These are phyloP conservation scores for Aspidiotus destructor DNA, from an alignment of 2,888 invertebrate genomes.

Conservation along the genomic window DNA sequence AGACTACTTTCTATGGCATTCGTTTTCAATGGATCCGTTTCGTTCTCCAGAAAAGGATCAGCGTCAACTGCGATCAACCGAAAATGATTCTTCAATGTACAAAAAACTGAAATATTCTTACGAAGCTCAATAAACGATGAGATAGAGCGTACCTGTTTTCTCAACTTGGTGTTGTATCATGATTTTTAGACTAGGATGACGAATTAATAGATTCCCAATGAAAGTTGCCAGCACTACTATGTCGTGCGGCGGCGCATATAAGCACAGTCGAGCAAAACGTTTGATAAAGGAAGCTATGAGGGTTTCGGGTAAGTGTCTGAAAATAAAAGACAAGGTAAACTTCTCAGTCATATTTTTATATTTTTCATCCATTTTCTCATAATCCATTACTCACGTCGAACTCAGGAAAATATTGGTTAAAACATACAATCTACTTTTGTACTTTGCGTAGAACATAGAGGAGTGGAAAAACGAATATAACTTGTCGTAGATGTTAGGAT, in stretches of 20 bases:
- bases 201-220: conserved; percentile 66
- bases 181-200: conserved; percentile 73
- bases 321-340: conserved; percentile 36
- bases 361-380: not conserved
- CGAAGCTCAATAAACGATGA: not conserved
- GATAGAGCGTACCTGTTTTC: conserved; percentile 17
- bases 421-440: conserved; percentile 77
- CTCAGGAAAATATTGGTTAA: conserved; percentile 82
- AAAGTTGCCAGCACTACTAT: conserved; percentile 66
- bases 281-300: conserved; percentile 90
- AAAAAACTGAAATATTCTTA: not conserved
- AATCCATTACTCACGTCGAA: conserved; percentile 62
- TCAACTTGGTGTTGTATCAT: conserved; percentile 42
- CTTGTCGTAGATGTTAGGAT: conserved; percentile 88
- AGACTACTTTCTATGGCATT: conserved; percentile 79
- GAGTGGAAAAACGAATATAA: conserved; percentile 91
- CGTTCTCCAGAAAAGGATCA: conserved; percentile 80
- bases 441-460: conserved; percentile 80
- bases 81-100: conserved; percentile 26
- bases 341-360: not conserved
- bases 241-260: conserved; percentile 73
- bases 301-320: conserved; percentile 77
- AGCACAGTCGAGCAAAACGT: conserved; percentile 68
- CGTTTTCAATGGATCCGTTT: conserved; percentile 65
- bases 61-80: conserved; percentile 45